A percentile compares a stretch with the other conserved stretches of the same genome.
These are phyloP conservation scores for Proisotoma minuta DNA, from an alignment of 2,888 invertebrate genomes.

Conservation along the genomic window DNA sequence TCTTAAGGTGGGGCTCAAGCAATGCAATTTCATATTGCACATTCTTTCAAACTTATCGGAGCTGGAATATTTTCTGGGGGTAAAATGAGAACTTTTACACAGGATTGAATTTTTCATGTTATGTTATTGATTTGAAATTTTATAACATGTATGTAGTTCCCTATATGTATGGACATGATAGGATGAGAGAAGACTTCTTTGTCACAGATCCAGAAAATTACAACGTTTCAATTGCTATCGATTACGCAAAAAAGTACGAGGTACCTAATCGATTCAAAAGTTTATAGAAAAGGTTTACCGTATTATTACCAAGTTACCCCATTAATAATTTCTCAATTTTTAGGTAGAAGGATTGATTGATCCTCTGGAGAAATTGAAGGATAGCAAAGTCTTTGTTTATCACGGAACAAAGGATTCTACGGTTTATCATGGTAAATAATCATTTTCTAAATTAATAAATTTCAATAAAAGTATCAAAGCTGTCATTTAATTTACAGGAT, in stretches of 20 bases:
- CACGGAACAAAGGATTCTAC: conserved; percentile 49
- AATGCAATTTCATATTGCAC: conserved; percentile 51
- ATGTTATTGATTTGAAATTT: background rate
- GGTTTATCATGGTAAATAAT: conserved; percentile 49
- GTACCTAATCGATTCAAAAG: no score
- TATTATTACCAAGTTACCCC: no score
- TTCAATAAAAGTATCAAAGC: no score
- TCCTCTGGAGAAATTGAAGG: conserved; percentile 47
- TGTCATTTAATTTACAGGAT: conserved; percentile 1
- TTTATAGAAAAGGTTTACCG: no score
- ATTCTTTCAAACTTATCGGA: conserved; percentile 49
- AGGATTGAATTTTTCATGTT: background rate
- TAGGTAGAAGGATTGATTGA: conserved; percentile 49
- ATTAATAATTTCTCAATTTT: no score
- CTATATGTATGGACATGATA: conserved; percentile 40
- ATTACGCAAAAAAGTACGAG: conserved; percentile 33
- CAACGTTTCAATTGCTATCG: conserved; percentile 32
- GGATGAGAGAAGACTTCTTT: conserved; percentile 36
- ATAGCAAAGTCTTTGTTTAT: conserved; percentile 50
- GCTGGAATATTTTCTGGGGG: conserved; percentile 51
- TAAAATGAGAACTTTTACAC: conserved; percentile 25
- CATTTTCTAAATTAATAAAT: no score
- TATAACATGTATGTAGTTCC: no score
- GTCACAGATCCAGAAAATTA: conserved; percentile 32
- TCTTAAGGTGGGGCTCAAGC: conserved; percentile 51